phyloP scores from a whole-genome alignment of 2,113 vertebrate genomes.

The Pterocles burchelli region DNA sequence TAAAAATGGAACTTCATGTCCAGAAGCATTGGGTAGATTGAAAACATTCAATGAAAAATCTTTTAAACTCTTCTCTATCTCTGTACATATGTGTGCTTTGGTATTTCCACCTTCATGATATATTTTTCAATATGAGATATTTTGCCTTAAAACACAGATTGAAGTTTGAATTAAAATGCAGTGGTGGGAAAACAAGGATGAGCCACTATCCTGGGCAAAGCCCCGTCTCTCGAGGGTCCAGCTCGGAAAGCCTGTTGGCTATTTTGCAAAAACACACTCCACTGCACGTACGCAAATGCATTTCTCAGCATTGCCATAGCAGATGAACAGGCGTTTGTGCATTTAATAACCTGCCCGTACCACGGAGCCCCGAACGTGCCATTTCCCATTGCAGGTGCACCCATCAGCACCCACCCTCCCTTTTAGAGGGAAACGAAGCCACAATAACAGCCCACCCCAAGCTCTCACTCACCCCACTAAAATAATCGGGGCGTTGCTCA shows the following conservation, averaged over 20 bases:
- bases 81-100: rapidly evolving
- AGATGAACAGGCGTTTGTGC: rapidly evolving
- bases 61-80: neutral
- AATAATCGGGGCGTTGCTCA: neutral
- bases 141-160: neutral
- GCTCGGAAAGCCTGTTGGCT: neutral
- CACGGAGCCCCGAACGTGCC: rapidly evolving
- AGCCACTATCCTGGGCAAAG: neutral
- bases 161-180: neutral
- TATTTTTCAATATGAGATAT: neutral
- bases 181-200: neutral
- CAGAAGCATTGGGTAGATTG: neutral
- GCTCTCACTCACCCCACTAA: rapidly evolving
- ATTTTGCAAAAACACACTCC: neutral
- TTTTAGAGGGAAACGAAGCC: rapidly evolving
- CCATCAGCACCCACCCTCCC: neutral
- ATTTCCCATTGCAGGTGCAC: neutral
- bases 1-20: neutral
- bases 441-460: neutral
- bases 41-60: neutral
- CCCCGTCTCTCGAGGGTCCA: neutral
- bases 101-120: rapidly evolving
- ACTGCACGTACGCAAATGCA: neutral
- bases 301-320: neutral
- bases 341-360: rapidly evolving